Percentiles rank a stretch among this genome's conserved stretches.
phyloP scores from a whole-genome alignment of 2,113 vertebrate species.

The Sebastes schlegelii region DNA sequence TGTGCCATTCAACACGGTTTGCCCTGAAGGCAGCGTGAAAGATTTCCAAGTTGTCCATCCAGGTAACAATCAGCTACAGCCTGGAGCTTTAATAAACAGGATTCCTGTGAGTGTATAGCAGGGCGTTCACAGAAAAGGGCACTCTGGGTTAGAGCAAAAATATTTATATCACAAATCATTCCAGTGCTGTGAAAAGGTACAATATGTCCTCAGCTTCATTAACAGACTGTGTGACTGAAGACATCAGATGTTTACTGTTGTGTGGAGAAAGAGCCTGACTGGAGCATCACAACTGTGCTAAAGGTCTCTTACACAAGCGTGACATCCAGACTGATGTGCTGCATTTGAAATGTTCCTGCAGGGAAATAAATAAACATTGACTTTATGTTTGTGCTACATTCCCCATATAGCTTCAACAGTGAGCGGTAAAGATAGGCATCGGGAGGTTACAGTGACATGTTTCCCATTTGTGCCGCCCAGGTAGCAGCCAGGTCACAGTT shows the following conservation, averaged over 20 bases:
- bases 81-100: constrained; percentile 2
- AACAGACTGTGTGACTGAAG: background rate
- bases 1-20: background rate
- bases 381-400: constrained; percentile 18
- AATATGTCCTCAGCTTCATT: background rate
- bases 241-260: constrained; percentile 11
- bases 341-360: constrained; percentile 23
- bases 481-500: background rate
- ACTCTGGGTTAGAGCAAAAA: background rate
- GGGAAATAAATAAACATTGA: constrained; percentile 9
- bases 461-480: background rate
- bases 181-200: background rate
- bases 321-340: constrained; percentile 13
- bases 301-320: constrained; percentile 26
- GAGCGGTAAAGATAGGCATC: background rate
- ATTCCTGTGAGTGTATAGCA: background rate
- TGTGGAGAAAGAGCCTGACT: background rate
- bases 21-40: background rate
- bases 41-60: constrained; percentile 30
- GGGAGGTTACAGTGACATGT: background rate
- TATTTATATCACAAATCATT: background rate
- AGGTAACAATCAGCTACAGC: constrained; percentile 26
- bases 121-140: background rate
- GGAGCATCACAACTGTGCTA: background rate
- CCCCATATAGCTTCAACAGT: background rate